Percentiles rank a stretch among this genome's conserved stretches.
Evolutionary conservation across 2,888 invertebrate genomes (phyloP).

Genomic region (Junonia oenone): DNA sequence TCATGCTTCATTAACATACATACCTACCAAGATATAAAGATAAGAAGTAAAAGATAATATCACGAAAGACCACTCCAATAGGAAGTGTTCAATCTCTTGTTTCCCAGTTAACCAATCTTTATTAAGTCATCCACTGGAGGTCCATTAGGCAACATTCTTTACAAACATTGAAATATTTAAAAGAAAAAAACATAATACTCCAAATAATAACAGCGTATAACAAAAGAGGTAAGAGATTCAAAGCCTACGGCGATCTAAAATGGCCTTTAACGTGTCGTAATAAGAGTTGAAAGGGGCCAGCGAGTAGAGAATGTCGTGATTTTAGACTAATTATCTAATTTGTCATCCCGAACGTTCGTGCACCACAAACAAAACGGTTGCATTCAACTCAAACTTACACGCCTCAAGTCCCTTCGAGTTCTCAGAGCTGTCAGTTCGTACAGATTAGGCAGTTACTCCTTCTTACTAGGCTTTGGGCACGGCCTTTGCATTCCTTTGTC

Average conservation of each 20-base stretch:
- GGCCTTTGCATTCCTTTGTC: conserved; percentile 55
- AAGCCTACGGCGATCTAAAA: conserved; percentile 21
- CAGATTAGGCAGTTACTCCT: conserved; percentile 54
- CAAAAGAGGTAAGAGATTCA: conserved; percentile 23
- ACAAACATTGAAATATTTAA: conserved; percentile 5
- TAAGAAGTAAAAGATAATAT: conserved; percentile 6
- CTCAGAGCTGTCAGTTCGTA: conserved; percentile 56
- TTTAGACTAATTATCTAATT: conserved; percentile 57
- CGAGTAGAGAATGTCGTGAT: conserved; percentile 41
- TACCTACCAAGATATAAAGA: background rate
- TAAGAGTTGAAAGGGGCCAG: conserved; percentile 32
- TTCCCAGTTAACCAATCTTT: background rate
- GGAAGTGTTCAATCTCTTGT: conserved; percentile 1
- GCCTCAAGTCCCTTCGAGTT: conserved; percentile 37
- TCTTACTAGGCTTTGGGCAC: conserved; percentile 48
- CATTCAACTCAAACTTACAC: conserved; percentile 35
- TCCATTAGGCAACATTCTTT: conserved; percentile 14
- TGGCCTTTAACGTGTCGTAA: conserved; percentile 31
- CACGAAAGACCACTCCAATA: background rate
- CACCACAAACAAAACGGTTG: conserved; percentile 36
- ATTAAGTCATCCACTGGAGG: conserved; percentile 8
- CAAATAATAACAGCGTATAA: conserved; percentile 21
- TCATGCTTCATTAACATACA: background rate
- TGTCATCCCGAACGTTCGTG: conserved; percentile 48
- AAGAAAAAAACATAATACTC: conserved; percentile 11